A percentile compares a stretch with the other conserved stretches of the same genome.
Evolutionary conservation across 2,888 invertebrate genomes (phyloP).

Genomic region (Ophonus ardosiacus): DNA sequence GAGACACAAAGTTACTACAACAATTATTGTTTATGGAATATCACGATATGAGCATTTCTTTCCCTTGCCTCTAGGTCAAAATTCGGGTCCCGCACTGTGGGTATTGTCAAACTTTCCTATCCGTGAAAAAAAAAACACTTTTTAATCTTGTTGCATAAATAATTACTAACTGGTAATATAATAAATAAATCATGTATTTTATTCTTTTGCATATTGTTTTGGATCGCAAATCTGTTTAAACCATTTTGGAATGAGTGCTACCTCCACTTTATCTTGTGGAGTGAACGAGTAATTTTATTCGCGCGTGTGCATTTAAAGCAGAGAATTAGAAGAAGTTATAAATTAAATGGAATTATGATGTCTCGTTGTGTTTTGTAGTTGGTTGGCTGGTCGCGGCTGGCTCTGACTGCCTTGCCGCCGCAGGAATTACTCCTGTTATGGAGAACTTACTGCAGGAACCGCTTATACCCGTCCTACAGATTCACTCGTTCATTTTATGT

Average conservation of each 20-base stretch:
- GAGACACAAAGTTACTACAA: no score
- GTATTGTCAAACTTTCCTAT: no score
- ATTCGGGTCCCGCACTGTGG: no score
- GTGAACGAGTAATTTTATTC: neutral
- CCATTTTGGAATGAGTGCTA: neutral
- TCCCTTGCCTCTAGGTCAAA: no score
- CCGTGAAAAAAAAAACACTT: no score
- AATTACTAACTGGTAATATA: no score
- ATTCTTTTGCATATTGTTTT: neutral
- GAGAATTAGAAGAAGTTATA: conserved; percentile 57
- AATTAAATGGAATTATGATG: conserved; percentile 56
- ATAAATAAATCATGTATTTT: no score
- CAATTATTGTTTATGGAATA: no score
- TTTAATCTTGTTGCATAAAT: no score
- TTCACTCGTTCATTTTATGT: neutral
- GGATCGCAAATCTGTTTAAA: neutral
- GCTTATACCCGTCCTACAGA: neutral
- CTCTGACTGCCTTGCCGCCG: neutral
- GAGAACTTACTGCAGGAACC: neutral
- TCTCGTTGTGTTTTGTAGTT: conserved; percentile 44
- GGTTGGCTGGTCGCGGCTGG: conserved; percentile 22
- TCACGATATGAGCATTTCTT: no score
- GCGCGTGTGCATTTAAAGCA: conserved; percentile 19
- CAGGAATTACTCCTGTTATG: conserved; percentile 33
- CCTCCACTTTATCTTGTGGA: no score